A percentile compares a stretch with the other conserved stretches of the same genome.
These are phyloP conservation scores for Pemphigus obesinymphae DNA, from an alignment of 1,140 invertebrate species.

Conservation along the genomic window DNA sequence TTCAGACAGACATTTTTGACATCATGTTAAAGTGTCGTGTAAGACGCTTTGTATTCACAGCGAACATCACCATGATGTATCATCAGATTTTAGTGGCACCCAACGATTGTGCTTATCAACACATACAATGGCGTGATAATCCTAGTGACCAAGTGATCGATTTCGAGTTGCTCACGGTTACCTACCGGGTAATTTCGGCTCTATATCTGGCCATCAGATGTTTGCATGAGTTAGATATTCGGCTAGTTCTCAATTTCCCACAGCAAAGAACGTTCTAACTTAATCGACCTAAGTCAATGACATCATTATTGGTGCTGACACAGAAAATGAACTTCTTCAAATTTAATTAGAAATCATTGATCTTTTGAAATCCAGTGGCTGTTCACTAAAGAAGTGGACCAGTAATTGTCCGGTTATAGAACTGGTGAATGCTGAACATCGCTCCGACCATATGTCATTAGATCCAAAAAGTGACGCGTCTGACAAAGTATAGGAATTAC, in stretches of 20 bases:
- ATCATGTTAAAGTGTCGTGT: too few relatives aligned
- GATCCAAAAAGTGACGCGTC: not conserved
- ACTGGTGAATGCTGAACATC: not conserved
- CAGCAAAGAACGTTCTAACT: constrained; percentile 34
- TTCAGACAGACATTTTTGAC: too few relatives aligned
- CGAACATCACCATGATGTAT: constrained; percentile 48
- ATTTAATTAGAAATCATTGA: constrained; percentile 43
- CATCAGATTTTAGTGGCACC: constrained; percentile 32
- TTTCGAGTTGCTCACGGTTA: constrained; percentile 48
- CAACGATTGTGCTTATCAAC: constrained; percentile 47
- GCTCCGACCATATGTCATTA: not conserved
- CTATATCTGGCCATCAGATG: constrained; percentile 48
- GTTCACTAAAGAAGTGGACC: constrained; percentile 48
- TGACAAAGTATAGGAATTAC: constrained; percentile 22
- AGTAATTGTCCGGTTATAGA: not conserved
- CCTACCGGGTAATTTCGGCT: constrained; percentile 48
- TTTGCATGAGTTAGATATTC: constrained; percentile 49
- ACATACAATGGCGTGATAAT: constrained; percentile 49
- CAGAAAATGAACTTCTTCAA: constrained; percentile 43
- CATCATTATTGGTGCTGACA: constrained; percentile 41
- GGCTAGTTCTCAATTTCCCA: constrained; percentile 46
- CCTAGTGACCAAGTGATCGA: constrained; percentile 45
- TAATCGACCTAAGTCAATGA: constrained; percentile 46
- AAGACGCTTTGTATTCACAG: too few relatives aligned
- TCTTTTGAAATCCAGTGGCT: constrained; percentile 42